Evolutionary conservation across 2,113 vertebrate genomes (phyloP), one percentile per base, ranked within the genome.

Genomic region (Rafetus swinhoei): DNA sequence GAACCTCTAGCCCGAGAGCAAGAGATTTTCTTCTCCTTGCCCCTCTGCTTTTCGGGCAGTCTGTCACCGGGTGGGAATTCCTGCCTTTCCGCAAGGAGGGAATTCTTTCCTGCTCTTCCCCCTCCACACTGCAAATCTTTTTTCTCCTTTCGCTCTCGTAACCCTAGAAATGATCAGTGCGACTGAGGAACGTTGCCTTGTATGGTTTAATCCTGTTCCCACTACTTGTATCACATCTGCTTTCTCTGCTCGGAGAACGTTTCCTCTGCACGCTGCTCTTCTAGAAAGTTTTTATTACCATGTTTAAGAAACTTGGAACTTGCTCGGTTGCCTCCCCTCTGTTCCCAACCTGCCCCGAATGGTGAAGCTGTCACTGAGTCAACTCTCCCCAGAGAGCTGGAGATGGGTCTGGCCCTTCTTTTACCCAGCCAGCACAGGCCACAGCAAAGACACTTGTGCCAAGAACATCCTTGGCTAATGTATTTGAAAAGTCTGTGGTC

Each of bases 1-100:
- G 22, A 1, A 27, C 35, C n/a, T 15, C 12, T 88, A 82, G 52
- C 87, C 9, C 24, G 22, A 50, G 10, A 0, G 0, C 60, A 79
- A 90, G 55, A 21, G 60, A 39, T 52, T 89, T 0, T 0, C 72
- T 81, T 29, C 1, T 83, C 82, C 57, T 85, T 1, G 0, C 59
- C 76, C 12, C 55, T 53, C 77, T 79, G 69, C 69, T 69, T 65
- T 86, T 0, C 9, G 62, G 1, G 53, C 56, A 81, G 4, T 86
- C 87, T 79, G 39, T 50, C 82, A 65, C 87, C 32, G 85, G 0
- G 72, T 84, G 81, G 57, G 22, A 94, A 65, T 82, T 90, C 50
- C 25, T 94, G 79, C 69, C 83, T 79, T 82, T 81, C 84, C 85
- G 69, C 76, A 39, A 65, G 60, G 27, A 88, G 60, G 50, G 55